Conservation (phyloP, 2,113 vertebrate genomes). For the Todiramphus saurophagus region DNA sequence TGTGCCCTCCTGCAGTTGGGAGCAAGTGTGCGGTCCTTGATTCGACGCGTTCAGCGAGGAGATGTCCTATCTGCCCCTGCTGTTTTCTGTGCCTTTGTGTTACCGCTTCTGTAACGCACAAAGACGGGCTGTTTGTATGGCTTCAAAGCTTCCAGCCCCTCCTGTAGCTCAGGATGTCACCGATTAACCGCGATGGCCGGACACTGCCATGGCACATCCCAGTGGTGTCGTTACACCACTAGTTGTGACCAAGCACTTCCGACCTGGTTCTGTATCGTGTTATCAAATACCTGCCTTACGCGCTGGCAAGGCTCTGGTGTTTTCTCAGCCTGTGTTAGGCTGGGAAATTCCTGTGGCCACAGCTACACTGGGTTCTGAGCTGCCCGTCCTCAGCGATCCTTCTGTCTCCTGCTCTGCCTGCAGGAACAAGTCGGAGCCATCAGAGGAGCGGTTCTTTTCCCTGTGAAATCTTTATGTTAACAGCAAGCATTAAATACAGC, state of each 20-base stretch:
- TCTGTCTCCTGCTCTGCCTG: background rate
- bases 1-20: background rate
- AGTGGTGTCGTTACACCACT: too few relatives aligned
- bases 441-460: background rate
- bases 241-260: background rate
- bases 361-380: background rate
- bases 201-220: accelerated
- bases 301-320: background rate
- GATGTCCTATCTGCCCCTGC: background rate
- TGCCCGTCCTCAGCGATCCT: background rate
- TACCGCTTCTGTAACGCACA: background rate
- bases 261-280: background rate
- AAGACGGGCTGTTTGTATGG: background rate
- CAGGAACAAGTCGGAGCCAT: background rate
- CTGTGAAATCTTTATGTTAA: background rate
- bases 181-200: accelerated
- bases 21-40: background rate
- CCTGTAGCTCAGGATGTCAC: background rate
- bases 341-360: background rate
- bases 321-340: background rate
- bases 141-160: background rate
- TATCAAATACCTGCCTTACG: background rate
- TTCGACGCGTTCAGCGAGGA: accelerated
- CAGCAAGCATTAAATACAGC: background rate
- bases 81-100: background rate